phyloP scores from a whole-genome alignment of 1,140 invertebrate genomes.

The Palaemon carinicauda region DNA sequence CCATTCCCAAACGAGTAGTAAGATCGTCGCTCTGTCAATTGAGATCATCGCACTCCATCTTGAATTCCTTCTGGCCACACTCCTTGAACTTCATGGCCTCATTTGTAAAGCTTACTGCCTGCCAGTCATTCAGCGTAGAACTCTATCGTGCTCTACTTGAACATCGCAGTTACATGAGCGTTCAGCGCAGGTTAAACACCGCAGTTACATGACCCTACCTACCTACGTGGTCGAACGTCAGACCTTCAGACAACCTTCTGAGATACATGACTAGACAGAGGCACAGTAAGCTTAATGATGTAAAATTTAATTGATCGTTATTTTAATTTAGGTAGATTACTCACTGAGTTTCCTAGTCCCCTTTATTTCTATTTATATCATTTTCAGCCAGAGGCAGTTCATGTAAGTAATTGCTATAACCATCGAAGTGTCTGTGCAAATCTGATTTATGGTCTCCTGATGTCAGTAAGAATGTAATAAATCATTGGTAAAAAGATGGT shows the following conservation, averaged over 20 bases:
- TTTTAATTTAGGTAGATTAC: conserved; percentile 50
- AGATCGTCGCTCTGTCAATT: conserved; percentile 54
- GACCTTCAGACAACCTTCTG: conserved; percentile 56
- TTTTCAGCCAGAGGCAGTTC: conserved; percentile 55
- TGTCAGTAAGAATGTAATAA: not conserved
- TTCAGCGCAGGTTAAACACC: conserved; percentile 53
- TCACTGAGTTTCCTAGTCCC: conserved; percentile 28
- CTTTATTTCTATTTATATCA: conserved; percentile 30
- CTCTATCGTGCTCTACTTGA: conserved; percentile 52
- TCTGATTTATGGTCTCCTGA: conserved; percentile 38
- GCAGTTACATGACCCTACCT: conserved; percentile 57
- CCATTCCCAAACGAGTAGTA: conserved; percentile 58
- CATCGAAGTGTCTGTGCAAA: conserved; percentile 30
- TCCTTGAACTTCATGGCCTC: conserved; percentile 55
- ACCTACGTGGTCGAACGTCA: conserved; percentile 58
- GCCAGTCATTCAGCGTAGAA: conserved; percentile 56
- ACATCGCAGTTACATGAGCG: conserved; percentile 57
- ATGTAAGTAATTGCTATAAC: conserved; percentile 48
- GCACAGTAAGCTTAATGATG: conserved; percentile 57
- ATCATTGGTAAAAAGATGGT: not conserved
- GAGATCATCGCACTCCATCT: conserved; percentile 45
- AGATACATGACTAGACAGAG: conserved; percentile 51
- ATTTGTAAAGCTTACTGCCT: conserved; percentile 58
- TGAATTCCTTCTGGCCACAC: conserved; percentile 56
- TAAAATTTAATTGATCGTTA: conserved; percentile 51